A percentile compares a stretch with the other conserved stretches of the same genome.
Conservation (phyloP, 2,797 vertebrate species). For the Crypturellus tataupa region DNA sequence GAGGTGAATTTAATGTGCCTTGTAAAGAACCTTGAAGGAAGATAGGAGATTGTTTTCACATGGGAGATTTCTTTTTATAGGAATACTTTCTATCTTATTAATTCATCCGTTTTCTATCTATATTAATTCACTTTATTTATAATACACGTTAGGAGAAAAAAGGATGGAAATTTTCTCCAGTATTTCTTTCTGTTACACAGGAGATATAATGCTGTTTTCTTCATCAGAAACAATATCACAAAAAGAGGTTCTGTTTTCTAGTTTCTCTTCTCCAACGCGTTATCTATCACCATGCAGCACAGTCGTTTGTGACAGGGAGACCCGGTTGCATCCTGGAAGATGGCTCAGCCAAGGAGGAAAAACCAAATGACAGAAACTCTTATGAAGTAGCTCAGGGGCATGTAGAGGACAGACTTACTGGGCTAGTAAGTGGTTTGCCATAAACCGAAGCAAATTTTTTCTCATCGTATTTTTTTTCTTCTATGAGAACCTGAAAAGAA, state of each 20-base stretch:
- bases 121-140: not conserved
- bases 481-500: not conserved
- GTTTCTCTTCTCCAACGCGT: not conserved
- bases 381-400: not conserved
- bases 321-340: not conserved
- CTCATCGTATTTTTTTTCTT: not conserved
- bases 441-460: not conserved
- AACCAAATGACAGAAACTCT: not conserved
- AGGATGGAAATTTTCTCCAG: not conserved
- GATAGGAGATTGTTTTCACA: fast-evolving
- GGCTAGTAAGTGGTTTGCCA: not conserved
- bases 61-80: not conserved
- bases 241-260: not conserved
- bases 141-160: not conserved
- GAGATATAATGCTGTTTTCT: not conserved
- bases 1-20: not conserved
- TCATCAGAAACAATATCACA: not conserved
- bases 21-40: not conserved
- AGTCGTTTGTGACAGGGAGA: not conserved
- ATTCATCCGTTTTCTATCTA: not conserved
- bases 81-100: not conserved
- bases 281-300: not conserved
- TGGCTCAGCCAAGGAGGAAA: not conserved
- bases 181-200: not conserved
- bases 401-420: not conserved